Evolutionary conservation across 23 tunicate genomes (phyloP), one percentile per base, ranked within the genome.

Genomic region (Halocynthia aurantium): DNA sequence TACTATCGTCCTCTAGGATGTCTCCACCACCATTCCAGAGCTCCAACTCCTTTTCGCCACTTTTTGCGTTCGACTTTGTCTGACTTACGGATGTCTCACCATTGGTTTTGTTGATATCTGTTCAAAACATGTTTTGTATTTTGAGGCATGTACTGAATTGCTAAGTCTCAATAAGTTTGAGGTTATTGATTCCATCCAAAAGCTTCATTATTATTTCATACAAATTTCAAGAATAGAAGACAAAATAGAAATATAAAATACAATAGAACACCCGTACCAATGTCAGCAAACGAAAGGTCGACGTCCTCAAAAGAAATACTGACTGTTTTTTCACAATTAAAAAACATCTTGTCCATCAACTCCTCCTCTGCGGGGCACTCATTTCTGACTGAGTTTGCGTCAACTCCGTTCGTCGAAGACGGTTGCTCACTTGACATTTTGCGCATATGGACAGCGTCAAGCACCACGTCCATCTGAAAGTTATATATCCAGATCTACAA

Each of bases 21-120:
- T 88, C 95, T 8, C 95, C 95, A 61, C 95, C 95, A 15, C 87
- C 95, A 67, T 78, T 78, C 95, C 95, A 88, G 6, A 84, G 95
- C 44, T 88, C 95, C 8, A 88, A 56, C 57, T 74, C 56, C 22
- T 74, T 74, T 53, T 74, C 78, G 22, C 10, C 9, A 22, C 78
- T 56, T 56, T 74, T 74, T 0, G 31, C 20, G 19, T 65, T 65
- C 0, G 60, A 53, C 22, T 65, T 52, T 56, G 62, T 22, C 57
- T 13, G 78, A 18, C 56, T 74, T 31, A 31, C 44, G 17, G 50
- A 1, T 55, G 78, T 50, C 5, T 74, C 78, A 20, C 78, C 78
- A 56, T 74, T 74, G 22, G 78, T 54, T 22, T 74, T 64, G 21
- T 74, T 74, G 64, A 74, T 50, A 17, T 74, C 78, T 74, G 62